These are phyloP conservation scores for Heteropelma amictum DNA, from an alignment of 2,888 invertebrate genomes.

Conservation along the genomic window DNA sequence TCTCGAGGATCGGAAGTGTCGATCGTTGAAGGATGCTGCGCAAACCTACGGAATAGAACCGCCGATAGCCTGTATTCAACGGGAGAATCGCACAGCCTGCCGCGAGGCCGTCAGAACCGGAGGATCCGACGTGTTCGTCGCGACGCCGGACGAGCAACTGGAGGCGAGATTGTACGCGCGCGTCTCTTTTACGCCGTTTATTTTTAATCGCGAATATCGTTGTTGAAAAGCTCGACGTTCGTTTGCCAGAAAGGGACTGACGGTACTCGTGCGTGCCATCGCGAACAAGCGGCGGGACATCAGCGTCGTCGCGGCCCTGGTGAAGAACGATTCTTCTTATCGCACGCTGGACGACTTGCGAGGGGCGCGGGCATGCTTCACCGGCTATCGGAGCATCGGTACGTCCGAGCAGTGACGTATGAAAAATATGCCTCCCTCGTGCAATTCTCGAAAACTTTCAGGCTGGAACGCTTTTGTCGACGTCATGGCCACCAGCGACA, in stretches of 20 bases:
- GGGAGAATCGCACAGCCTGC: slow-evolving; percentile 82
- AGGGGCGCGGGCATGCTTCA: slow-evolving; percentile 88
- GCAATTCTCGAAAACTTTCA: slow-evolving; percentile 48
- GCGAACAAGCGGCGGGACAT: slow-evolving; percentile 81
- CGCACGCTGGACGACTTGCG: slow-evolving; percentile 82
- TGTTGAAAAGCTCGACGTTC: neutral
- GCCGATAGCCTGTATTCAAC: slow-evolving; percentile 86
- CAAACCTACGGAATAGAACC: slow-evolving; percentile 88
- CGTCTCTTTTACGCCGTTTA: too few relatives aligned
- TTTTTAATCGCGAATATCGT: neutral
- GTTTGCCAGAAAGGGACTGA: slow-evolving; percentile 79
- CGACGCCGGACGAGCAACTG: slow-evolving; percentile 86
- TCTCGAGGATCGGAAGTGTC: slow-evolving; percentile 87
- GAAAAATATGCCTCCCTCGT: neutral
- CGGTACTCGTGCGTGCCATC: slow-evolving; percentile 82
- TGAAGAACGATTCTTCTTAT: slow-evolving; percentile 81
- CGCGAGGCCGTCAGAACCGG: slow-evolving; percentile 83
- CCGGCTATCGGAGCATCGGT: slow-evolving; percentile 87
- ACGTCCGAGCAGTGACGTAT: slow-evolving; percentile 79
- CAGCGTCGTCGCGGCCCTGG: slow-evolving; percentile 84
- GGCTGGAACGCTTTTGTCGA: slow-evolving; percentile 73
- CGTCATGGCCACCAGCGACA: slow-evolving; percentile 63
- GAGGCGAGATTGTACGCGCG: slow-evolving; percentile 84
- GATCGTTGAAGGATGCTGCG: slow-evolving; percentile 87
- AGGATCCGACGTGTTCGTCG: slow-evolving; percentile 86